Evolutionary conservation across 2,888 invertebrate genomes (phyloP).

Genomic region (Sarcophaga rosellei): DNA sequence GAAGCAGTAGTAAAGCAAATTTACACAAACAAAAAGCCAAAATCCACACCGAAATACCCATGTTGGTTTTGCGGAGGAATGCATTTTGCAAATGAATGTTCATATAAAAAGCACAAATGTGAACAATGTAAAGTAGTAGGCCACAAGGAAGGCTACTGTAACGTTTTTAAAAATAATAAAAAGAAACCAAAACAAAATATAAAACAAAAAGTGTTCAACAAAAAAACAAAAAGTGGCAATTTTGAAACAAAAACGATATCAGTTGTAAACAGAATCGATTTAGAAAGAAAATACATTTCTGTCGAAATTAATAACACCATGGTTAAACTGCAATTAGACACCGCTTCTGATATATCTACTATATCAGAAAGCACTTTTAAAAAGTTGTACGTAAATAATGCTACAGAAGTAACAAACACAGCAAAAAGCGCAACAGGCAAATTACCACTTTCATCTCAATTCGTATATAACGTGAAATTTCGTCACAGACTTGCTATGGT

Average conservation of each 20-base stretch:
- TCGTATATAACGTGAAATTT: constrained; percentile 53
- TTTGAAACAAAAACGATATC: constrained; percentile 48
- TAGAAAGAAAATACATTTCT: constrained; percentile 62
- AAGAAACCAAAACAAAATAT: constrained; percentile 20
- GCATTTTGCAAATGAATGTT: too few species aligned
- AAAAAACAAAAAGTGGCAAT: background rate
- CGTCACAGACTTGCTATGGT: constrained; percentile 13
- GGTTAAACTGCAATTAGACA: constrained; percentile 61
- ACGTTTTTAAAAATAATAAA: constrained; percentile 19
- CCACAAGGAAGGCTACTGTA: constrained; percentile 65
- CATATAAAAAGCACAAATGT: constrained; percentile 63
- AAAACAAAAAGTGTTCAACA: constrained; percentile 4
- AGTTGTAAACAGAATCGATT: constrained; percentile 56
- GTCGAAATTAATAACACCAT: constrained; percentile 62
- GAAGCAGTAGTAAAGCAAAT: too few species aligned
- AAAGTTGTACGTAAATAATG: constrained; percentile 35
- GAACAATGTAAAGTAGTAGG: constrained; percentile 56
- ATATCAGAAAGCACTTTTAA: constrained; percentile 63
- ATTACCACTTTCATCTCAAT: constrained; percentile 60
- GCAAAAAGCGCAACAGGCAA: constrained; percentile 65
- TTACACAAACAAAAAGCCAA: too few species aligned
- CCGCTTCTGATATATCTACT: constrained; percentile 65
- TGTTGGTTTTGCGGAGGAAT: too few species aligned
- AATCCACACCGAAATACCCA: too few species aligned
- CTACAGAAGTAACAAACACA: constrained; percentile 40